Evolutionary conservation across 2,888 invertebrate species (phyloP).

Genomic region (Rhaphigaster nebulosa): DNA sequence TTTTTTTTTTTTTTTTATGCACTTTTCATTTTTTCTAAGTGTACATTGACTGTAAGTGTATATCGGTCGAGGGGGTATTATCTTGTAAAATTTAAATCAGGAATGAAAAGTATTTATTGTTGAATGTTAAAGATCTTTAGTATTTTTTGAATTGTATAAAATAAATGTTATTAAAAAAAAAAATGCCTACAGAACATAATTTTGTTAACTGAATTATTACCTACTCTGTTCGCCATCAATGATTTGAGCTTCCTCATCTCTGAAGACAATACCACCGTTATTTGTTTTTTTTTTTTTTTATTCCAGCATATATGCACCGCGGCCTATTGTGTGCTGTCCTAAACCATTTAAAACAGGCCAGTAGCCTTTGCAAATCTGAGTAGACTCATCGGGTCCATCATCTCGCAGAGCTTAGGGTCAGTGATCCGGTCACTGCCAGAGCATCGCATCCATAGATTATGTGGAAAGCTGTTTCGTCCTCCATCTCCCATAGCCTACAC

Average conservation of each 20-base stretch:
- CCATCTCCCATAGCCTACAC: no score
- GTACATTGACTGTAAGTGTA: neutral
- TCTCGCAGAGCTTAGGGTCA: no score
- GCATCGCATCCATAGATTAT: no score
- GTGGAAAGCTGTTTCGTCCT: no score
- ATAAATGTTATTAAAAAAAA: neutral
- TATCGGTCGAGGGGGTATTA: neutral
- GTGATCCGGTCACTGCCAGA: no score
- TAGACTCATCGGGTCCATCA: no score
- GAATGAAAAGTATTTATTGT: slow-evolving; percentile 44
- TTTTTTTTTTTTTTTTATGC: neutral
- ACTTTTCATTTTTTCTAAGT: neutral
- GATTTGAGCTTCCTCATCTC: neutral
- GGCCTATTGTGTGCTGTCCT: no score
- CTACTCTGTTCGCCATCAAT: neutral
- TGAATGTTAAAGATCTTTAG: slow-evolving; percentile 14
- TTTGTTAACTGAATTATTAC: neutral
- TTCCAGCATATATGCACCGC: no score
- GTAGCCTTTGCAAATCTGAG: no score
- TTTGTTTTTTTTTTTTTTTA: no score
- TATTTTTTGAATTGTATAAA: slow-evolving; percentile 25
- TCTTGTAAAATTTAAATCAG: neutral
- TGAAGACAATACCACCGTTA: no score
- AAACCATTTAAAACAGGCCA: no score
- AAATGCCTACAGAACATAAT: neutral